Evolutionary conservation across 2,797 vertebrate species (phyloP).

Genomic region (Cetoscarus ocellatus): DNA sequence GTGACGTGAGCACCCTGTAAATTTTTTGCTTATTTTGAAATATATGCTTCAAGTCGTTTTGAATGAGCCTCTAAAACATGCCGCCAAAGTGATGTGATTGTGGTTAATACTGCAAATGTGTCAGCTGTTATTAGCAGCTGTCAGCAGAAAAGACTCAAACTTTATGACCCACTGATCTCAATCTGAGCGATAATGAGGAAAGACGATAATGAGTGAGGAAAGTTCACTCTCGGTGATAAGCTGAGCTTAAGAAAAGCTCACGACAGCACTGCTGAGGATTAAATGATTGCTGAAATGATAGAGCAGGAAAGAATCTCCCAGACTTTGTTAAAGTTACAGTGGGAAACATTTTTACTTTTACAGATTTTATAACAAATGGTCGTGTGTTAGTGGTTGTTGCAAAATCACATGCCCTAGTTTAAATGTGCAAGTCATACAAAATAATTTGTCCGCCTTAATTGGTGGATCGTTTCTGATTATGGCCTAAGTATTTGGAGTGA

Average conservation of each 20-base stretch:
- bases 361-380: too few relatives aligned
- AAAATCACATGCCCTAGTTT: too few relatives aligned
- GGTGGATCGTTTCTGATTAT: not conserved
- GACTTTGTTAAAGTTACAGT: not conserved
- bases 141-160: not conserved
- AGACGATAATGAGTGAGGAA: not conserved
- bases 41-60: not conserved
- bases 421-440: not conserved
- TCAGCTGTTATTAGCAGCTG: not conserved
- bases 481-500: not conserved
- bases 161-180: not conserved
- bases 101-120: not conserved
- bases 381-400: too few relatives aligned
- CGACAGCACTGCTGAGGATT: not conserved
- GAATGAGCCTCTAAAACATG: not conserved
- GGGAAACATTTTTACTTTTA: not conserved
- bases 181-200: not conserved
- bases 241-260: not conserved
- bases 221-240: slow-evolving; percentile 13
- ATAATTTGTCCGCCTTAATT: not conserved
- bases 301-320: not conserved
- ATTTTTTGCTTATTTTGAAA: not conserved
- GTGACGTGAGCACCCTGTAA: too few relatives aligned
- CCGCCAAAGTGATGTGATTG: accelerated
- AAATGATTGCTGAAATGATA: not conserved